Evolutionary conservation across 2,797 vertebrate genomes (phyloP), one percentile per base, ranked within the genome.

Genomic region (Oreochromis grahami): DNA sequence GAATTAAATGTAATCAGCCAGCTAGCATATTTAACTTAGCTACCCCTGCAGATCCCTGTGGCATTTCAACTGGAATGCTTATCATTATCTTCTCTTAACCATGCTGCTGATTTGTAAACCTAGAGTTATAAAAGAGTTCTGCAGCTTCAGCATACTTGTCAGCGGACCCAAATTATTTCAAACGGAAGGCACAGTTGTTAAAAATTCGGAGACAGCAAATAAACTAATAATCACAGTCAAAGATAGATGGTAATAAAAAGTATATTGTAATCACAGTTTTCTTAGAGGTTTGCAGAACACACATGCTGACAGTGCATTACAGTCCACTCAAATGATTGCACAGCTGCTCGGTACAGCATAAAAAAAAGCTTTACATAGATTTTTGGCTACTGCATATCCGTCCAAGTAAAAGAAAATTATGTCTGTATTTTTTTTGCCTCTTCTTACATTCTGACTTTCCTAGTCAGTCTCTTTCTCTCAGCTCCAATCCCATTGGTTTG

Each of bases 1-100:
- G 86, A 92, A 94, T 95, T 92, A 94, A 94, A 93, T 91, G 91
- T 87, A 93, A 94, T 94, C 87, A 93, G 89, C 81, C 91, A 81
- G 87, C 91, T 86, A 93, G 92, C 91, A 90, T 95, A 92, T 93
- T 94, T 94, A 95, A 93, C 93, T 88, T 90, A 85, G 88, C 89
- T 84, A 87, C 90, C 92, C 92, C 83, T 85, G 79, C 76, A 65
- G 81, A 84, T 91, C 89, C 88, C 91, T 1, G 76, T 36, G 24
- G 88, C 82, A 86, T 83, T 87, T 90, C 88, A 84, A 70, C 87
- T 21, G 72, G 43, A 81, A 82, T 82, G 81, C 84, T 90, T 91
- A 91, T 93, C 91, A 78, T 89, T 91, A 89, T 91, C 88, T 91
- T 90, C 86, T 80, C 78, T 74, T 83, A 85, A 89, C 80, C 63